Evolutionary conservation across 2,113 vertebrate genomes (phyloP).

Genomic region (Zapornia atra): DNA sequence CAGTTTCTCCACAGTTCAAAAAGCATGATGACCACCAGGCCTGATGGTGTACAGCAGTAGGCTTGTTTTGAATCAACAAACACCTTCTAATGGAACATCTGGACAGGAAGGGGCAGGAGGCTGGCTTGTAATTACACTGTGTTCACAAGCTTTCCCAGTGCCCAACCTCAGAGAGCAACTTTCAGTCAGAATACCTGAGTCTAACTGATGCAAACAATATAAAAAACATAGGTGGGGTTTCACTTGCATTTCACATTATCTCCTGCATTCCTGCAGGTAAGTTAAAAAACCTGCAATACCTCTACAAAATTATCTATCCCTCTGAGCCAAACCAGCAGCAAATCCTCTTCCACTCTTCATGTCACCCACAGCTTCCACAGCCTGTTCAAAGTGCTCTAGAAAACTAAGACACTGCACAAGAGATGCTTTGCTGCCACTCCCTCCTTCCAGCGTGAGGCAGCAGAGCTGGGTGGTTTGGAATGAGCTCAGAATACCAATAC

Average conservation of each 20-base stretch:
- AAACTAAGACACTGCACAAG: not conserved
- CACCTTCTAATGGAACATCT: not conserved
- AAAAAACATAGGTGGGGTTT: not conserved
- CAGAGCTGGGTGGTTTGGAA: not conserved
- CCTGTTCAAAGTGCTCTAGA: conserved; percentile 21
- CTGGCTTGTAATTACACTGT: not conserved
- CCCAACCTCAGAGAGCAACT: conserved; percentile 47
- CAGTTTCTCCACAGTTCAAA: not conserved
- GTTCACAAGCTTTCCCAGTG: conserved; percentile 9
- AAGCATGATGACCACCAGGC: not conserved
- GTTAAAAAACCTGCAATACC: conserved; percentile 36
- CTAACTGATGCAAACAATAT: conserved; percentile 48
- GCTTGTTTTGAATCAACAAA: not conserved
- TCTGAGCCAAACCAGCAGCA: conserved; percentile 54
- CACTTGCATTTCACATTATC: conserved; percentile 54
- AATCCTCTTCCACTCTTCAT: not conserved
- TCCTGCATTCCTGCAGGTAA: conserved; percentile 57
- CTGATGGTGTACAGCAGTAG: not conserved
- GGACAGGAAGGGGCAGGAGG: not conserved
- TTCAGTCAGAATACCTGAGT: conserved; percentile 73
- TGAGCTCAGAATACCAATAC: not conserved
- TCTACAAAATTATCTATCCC: conserved; percentile 29
- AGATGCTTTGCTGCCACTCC: not conserved
- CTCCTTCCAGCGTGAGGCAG: not conserved
- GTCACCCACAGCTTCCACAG: not conserved